These are phyloP conservation scores for Toxotes chatareus DNA, from an alignment of 2,113 vertebrate species.

Conservation along the genomic window DNA sequence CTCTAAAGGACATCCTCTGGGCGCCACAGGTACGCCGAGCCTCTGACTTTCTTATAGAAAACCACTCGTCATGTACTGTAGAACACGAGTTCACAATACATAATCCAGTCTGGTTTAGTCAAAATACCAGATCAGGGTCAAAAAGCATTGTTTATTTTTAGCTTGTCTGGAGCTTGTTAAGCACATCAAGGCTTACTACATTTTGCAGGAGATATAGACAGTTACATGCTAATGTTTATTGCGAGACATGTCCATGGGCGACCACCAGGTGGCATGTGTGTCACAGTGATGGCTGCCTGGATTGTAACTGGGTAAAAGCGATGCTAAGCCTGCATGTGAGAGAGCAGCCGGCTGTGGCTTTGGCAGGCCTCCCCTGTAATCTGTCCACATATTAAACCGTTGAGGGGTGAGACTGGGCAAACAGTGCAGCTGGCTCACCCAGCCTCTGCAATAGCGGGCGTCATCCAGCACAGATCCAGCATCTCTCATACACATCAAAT, in stretches of 20 bases:
- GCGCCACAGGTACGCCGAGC: slow-evolving; percentile 91
- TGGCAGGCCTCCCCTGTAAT: slow-evolving; percentile 48
- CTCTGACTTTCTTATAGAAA: slow-evolving; percentile 2
- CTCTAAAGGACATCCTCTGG: slow-evolving; percentile 98
- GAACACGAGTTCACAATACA: too few relatives aligned
- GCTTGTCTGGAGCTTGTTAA: neutral
- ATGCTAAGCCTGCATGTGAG: slow-evolving; percentile 34
- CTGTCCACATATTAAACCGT: slow-evolving; percentile 46
- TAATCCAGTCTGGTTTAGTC: neutral
- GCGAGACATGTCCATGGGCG: neutral
- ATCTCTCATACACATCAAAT: neutral
- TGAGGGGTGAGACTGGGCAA: slow-evolving; percentile 35
- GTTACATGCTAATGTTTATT: neutral
- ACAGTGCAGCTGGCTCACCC: slow-evolving; percentile 19
- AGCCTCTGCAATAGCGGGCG: neutral
- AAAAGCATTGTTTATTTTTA: neutral
- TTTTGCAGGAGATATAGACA: neutral
- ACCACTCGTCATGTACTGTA: neutral
- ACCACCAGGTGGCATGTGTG: slow-evolving; percentile 68
- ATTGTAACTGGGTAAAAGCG: neutral
- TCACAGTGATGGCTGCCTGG: neutral
- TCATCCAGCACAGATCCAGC: neutral
- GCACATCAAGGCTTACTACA: too few relatives aligned
- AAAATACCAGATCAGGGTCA: neutral
- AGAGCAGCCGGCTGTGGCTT: slow-evolving; percentile 30